Base-by-base conservation (phyloP, 2,888 invertebrate species). In the Drosophila infuscata region DNA sequence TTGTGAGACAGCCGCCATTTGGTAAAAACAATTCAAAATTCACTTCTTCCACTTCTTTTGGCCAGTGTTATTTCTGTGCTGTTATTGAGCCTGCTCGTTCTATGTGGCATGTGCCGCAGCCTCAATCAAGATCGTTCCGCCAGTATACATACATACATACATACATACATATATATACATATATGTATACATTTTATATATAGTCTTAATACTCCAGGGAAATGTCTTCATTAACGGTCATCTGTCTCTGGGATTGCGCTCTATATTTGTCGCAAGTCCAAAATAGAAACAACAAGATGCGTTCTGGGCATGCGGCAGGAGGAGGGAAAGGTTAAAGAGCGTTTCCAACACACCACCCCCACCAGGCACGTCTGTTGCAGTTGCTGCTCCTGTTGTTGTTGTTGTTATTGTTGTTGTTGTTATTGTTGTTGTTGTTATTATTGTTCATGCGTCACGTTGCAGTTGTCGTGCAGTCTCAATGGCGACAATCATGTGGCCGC, bases 391-490 rank as follows among this genome's bases (percentile, higher is more conserved):
- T 70, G 72, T 46, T 41, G 54, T 7, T 62, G 58, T 11, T 49
- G 32, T 7, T 56, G 46, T 17, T 53, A 48, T 49, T 41, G 59
- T 7, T 59, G 61, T 15, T 49, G 54, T 7, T 62, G 58, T 11
- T 49, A 29, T 7, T 56, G 46, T 17, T 53, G 53, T 49, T 41
- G 59, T 7, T 59, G 61, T 15, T 49, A 20, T 15, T 33, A 17
- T 48, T 75, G 70, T 51, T 58, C 67, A 72, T 76, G 76, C 76
- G 76, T 76, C 76, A 76, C 74, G 74, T 77, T 76, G 76, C 77
- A 73, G 68, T 69, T 77, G 77, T 77, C 75, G 75, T 79, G 77
- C 79, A 70, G 79, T 74, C 77, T 79, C 77, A 79, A 77, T 74
- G 77, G 74, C 77, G 78, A 70, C 76, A 76, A 76, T 76, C 75